Evolutionary conservation across 2,888 invertebrate species (phyloP), one percentile per base, ranked within the genome.

Genomic region (Gibbula magus): DNA sequence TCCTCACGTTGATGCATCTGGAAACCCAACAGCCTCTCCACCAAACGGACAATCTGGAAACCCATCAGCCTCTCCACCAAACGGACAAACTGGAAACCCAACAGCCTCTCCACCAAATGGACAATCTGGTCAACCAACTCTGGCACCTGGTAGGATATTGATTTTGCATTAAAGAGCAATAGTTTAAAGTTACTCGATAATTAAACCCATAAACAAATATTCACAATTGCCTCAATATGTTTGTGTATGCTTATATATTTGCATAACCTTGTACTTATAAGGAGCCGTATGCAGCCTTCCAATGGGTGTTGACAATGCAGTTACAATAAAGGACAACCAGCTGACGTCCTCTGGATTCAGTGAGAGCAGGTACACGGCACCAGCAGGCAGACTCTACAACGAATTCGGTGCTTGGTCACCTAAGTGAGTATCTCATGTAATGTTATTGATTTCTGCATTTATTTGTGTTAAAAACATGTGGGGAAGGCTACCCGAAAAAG

Each of bases 301-400:
- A 29, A 88, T 90, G 89, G 88, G 88, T 51, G 78, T 90, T 56
- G 86, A 86, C 35, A 87, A 88, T 67, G 79, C 80, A 16, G 78
- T 82, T 52, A 80, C 85, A 8, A 79, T 89, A 10, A 81, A 85
- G 25, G 87, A 89, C 76, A 80, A 81, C 25, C 89, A 89, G 84
- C 73, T 90, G 45, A 86, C 87, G 32, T 84, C 89, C 0, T 89
- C 90, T 2, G 86, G 87, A 29, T 54, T 67, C 52, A 35, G 22
- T 51, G 74, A 73, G 2, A 32, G 61, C 16, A 56, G 70, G 18
- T 75, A 79, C 7, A 70, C 56, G n/a, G 82, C 84, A 13, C 67
- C 81, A 32, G 66, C 75, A 13, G 86, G 82, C 8, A 75, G 86
- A 76, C 80, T 86, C 39, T 78, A 79, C 45, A 84, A 84, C 70